phyloP scores from a whole-genome alignment of 2,888 invertebrate species.

The Saturnia japonica region DNA sequence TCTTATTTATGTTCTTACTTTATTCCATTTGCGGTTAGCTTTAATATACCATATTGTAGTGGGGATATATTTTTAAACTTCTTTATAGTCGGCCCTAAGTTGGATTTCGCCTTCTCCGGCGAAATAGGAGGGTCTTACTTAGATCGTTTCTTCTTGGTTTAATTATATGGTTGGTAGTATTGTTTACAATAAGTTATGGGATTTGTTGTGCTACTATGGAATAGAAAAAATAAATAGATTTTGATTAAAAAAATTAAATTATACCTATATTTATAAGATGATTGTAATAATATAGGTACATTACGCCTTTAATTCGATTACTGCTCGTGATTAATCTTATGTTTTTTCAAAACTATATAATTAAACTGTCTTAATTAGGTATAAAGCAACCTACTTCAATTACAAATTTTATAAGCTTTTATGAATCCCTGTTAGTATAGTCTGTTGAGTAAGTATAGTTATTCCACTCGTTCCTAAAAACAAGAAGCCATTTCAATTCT shows the following conservation, averaged over 20 bases:
- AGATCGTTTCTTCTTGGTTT: neutral
- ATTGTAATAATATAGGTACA: neutral
- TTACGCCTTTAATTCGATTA: neutral
- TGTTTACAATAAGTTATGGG: neutral
- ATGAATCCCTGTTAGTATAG: neutral
- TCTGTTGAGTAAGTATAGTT: too few species aligned
- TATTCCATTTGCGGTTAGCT: conserved; percentile 65
- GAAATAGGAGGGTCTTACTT: neutral
- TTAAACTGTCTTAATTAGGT: neutral
- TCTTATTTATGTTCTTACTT: conserved; percentile 75
- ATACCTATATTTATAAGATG: neutral
- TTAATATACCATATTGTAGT: conserved; percentile 22
- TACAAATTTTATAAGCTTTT: neutral
- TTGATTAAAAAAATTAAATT: too few species aligned
- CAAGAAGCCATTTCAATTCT: neutral
- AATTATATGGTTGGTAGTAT: neutral
- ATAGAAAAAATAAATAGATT: neutral
- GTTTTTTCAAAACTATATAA: neutral
- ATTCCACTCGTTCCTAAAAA: neutral
- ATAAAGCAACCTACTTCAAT: neutral
- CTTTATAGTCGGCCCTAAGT: conserved; percentile 23
- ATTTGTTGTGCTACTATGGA: neutral
- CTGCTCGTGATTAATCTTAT: neutral
- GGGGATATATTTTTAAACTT: conserved; percentile 22
- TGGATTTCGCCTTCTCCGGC: neutral